Percentiles rank a stretch among this genome's conserved stretches.
Evolutionary conservation across 2,113 vertebrate genomes (phyloP).

Genomic region (Syrmaticus mikado): DNA sequence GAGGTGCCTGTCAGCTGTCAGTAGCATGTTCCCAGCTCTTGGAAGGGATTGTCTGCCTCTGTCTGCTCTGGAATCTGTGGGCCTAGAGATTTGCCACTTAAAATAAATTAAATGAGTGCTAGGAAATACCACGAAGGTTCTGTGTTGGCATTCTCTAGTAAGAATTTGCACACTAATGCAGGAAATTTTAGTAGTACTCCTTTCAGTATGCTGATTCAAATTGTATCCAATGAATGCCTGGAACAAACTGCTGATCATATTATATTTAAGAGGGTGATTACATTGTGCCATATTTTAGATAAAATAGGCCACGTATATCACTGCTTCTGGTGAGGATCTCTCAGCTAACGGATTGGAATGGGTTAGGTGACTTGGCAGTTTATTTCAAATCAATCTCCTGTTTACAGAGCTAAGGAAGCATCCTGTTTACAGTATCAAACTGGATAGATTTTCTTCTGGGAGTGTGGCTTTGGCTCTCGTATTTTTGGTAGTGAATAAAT

Average conservation of each 20-base stretch:
- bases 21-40: fast-evolving
- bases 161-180: not conserved
- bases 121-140: not conserved
- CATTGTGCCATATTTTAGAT: not conserved
- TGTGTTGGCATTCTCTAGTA: not conserved
- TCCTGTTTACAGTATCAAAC: constrained; percentile 38
- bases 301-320: not conserved
- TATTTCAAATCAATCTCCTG: constrained; percentile 34
- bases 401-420: constrained; percentile 44
- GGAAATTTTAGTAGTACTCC: not conserved
- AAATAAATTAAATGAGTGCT: not conserved
- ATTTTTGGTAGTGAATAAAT: constrained; percentile 59
- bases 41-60: not conserved
- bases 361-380: not conserved
- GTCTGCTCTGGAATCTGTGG: not conserved
- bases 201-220: not conserved
- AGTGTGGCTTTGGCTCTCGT: constrained; percentile 12
- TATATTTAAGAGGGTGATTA: not conserved
- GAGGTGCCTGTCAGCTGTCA: not conserved
- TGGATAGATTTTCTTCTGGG: constrained; percentile 8
- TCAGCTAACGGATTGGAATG: not conserved
- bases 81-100: not conserved
- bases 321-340: not conserved
- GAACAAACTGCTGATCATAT: not conserved
- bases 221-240: not conserved